Evolutionary conservation across 2,797 vertebrate species (phyloP).

Genomic region (Diceros bicornis): DNA sequence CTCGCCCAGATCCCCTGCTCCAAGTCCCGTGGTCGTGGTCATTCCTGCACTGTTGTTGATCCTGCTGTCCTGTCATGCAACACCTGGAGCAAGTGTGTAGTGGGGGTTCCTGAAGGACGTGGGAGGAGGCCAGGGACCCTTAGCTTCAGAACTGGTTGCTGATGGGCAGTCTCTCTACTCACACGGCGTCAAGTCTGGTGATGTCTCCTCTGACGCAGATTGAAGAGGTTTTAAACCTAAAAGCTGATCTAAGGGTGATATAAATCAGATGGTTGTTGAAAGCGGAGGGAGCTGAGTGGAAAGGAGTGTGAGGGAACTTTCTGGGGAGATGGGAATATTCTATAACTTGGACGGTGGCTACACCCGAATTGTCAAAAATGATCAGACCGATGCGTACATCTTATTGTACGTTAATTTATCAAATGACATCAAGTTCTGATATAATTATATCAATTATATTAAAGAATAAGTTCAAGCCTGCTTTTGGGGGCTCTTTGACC

Average conservation of each 20-base stretch:
- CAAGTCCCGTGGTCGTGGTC: neutral
- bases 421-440: neutral
- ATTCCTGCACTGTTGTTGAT: neutral
- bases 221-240: neutral
- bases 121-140: neutral
- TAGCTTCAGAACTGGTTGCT: neutral
- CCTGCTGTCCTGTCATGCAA: neutral
- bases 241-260: neutral
- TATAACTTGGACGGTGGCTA: neutral
- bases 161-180: neutral
- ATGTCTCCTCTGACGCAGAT: neutral
- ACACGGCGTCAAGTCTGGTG: neutral
- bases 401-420: neutral
- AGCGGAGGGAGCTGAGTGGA: neutral
- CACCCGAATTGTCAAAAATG: neutral
- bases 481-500: neutral
- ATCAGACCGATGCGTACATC: neutral
- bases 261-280: neutral
- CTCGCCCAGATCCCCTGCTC: neutral
- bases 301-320: neutral
- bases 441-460: neutral
- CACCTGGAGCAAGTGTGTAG: neutral
- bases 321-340: neutral
- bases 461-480: neutral
- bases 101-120: too few species aligned